Evolutionary conservation across 2,888 invertebrate genomes (phyloP).

Genomic region (Coecobrya sp.): DNA sequence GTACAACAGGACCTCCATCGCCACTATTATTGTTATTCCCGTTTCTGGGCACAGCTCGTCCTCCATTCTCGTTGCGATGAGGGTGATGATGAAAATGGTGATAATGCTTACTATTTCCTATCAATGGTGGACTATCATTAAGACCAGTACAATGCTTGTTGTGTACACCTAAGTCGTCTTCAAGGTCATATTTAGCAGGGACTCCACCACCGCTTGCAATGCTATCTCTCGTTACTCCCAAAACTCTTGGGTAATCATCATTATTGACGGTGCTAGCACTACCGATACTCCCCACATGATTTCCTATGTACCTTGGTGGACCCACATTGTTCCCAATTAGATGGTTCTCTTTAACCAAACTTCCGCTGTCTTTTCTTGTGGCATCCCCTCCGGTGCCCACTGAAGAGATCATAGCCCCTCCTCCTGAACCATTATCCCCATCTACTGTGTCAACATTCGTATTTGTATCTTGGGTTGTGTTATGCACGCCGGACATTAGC

Average conservation of each 20-base stretch:
- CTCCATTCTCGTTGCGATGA: constrained; percentile 73
- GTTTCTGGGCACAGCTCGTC: constrained; percentile 81
- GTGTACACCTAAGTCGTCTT: constrained; percentile 82
- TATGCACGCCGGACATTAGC: constrained; percentile 77
- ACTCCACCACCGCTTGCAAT: neutral
- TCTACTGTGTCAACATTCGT: constrained; percentile 80
- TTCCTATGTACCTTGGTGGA: constrained; percentile 73
- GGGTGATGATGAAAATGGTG: constrained; percentile 54
- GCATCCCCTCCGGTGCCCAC: neutral
- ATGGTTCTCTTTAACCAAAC: constrained; percentile 64
- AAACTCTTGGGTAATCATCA: constrained; percentile 63
- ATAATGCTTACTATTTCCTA: constrained; percentile 73
- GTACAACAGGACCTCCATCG: neutral
- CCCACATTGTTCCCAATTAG: constrained; percentile 73
- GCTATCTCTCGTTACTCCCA: constrained; percentile 44
- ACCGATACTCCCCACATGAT: constrained; percentile 64
- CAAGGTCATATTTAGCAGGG: constrained; percentile 70
- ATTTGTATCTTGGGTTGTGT: constrained; percentile 70
- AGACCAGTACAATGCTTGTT: constrained; percentile 48
- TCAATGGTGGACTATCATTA: constrained; percentile 49
- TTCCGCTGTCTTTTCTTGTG: constrained; percentile 64
- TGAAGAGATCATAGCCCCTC: constrained; percentile 22
- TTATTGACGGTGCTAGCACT: neutral
- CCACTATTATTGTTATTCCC: constrained; percentile 85
- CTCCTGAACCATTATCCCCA: constrained; percentile 62